Percentiles rank a stretch among this genome's conserved stretches.
These are phyloP conservation scores for Cassiopea andromeda DNA, from an alignment of 30 jellyfish, hydroid and myxozoan species.

Conservation along the genomic window DNA sequence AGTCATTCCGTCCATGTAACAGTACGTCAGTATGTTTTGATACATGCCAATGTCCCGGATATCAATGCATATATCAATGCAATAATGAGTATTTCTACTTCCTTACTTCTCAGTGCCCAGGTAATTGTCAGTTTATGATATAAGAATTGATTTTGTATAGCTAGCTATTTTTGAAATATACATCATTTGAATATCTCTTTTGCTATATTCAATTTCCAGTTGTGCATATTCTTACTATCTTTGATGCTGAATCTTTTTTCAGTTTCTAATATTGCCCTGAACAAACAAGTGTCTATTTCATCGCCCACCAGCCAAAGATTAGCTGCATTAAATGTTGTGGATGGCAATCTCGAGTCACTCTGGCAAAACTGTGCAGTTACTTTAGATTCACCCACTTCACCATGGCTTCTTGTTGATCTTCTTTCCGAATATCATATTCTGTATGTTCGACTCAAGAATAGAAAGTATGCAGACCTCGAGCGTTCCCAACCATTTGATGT, in stretches of 20 bases:
- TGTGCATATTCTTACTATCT: too few species aligned
- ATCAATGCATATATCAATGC: background rate
- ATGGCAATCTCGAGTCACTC: background rate
- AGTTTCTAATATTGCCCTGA: background rate
- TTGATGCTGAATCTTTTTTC: background rate
- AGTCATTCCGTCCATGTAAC: too few species aligned
- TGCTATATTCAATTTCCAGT: too few species aligned
- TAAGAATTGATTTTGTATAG: too few species aligned
- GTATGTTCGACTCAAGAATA: background rate
- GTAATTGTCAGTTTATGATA: too few species aligned
- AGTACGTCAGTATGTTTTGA: too few species aligned
- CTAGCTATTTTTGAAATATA: too few species aligned
- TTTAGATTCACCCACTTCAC: background rate
- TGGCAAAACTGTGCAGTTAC: background rate
- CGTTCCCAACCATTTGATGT: constrained; percentile 45
- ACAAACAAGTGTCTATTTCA: background rate
- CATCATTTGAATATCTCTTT: too few species aligned
- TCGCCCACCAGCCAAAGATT: background rate
- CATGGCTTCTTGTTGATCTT: constrained; percentile 23
- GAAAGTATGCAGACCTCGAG: background rate
- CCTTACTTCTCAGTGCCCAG: too few species aligned
- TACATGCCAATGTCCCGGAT: too few species aligned
- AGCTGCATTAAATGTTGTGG: constrained; percentile 4
- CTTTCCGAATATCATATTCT: background rate
- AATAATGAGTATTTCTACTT: too few species aligned